A percentile compares a stretch with the other conserved stretches of the same genome.
Conservation (phyloP, 2,888 invertebrate genomes). For the Tetramorium bicarinatum region DNA sequence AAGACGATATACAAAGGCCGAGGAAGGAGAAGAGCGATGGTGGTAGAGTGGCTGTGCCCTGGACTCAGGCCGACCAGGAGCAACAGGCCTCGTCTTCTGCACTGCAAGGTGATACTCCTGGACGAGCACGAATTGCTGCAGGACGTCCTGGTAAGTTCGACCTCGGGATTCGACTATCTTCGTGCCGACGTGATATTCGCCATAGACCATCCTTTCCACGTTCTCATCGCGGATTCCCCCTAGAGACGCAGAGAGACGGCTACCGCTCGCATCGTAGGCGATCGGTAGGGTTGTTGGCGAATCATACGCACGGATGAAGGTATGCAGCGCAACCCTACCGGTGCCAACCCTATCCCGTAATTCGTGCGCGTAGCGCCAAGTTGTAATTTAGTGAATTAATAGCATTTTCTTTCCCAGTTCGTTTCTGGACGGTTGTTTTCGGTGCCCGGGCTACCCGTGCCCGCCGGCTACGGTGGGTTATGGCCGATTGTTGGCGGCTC, state of each 20-base stretch:
- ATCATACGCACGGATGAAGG: neutral
- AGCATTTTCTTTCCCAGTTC: conserved; percentile 68
- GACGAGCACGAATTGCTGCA: conserved; percentile 96
- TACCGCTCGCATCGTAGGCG: neutral
- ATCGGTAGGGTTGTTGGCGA: neutral
- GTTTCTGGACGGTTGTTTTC: conserved; percentile 50
- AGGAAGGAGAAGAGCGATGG: conserved; percentile 80
- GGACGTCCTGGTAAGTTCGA: conserved; percentile 92
- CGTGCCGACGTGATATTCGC: neutral
- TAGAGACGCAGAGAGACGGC: neutral
- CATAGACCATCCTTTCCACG: neutral
- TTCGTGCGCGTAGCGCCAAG: conserved; percentile 53
- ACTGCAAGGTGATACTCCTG: conserved; percentile 95
- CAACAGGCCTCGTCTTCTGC: conserved; percentile 89
- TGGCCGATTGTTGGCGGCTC: conserved; percentile 63
- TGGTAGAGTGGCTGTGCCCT: conserved; percentile 85
- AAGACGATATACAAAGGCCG: conserved; percentile 26
- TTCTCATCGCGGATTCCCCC: neutral
- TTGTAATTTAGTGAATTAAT: conserved; percentile 73
- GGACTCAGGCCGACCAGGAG: conserved; percentile 86
- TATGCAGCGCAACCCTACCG: neutral
- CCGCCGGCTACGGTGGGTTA: conserved; percentile 72
- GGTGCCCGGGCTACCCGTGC: conserved; percentile 57
- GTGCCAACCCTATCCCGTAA: conserved; percentile 9
- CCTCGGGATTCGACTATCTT: neutral